phyloP scores from a whole-genome alignment of 64 coral and sea anemone species.

The Actinia equina region DNA sequence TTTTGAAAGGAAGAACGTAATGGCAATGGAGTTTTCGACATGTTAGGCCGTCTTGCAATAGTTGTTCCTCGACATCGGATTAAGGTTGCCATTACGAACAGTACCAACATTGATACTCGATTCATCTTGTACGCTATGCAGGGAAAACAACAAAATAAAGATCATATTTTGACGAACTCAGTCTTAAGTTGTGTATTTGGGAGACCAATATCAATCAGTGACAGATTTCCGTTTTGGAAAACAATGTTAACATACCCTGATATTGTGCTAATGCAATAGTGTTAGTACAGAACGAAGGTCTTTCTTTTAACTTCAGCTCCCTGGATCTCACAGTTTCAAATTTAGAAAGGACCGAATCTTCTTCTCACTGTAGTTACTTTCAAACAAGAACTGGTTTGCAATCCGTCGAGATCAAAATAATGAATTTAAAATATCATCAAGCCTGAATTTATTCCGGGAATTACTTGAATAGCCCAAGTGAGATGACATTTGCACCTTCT shows the following conservation, averaged over 20 bases:
- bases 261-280: neutral
- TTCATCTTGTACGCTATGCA: neutral
- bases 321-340: neutral
- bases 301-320: neutral
- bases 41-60: neutral
- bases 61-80: neutral
- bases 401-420: neutral
- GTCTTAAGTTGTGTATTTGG: neutral
- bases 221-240: neutral
- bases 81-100: neutral
- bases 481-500: slow-evolving; percentile 7
- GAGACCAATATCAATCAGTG: neutral
- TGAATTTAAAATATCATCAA: neutral
- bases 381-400: neutral
- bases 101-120: neutral
- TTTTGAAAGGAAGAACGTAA: neutral
- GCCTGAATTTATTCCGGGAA: neutral
- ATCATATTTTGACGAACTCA: neutral
- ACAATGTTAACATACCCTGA: neutral
- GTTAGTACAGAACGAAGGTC: neutral
- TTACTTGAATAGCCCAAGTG: neutral
- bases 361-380: neutral
- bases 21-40: neutral
- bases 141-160: neutral
- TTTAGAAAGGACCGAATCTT: no score